Evolutionary conservation across 1,140 invertebrate species (phyloP), one percentile per base, ranked within the genome.

Genomic region (Octopus bimaculoides): DNA sequence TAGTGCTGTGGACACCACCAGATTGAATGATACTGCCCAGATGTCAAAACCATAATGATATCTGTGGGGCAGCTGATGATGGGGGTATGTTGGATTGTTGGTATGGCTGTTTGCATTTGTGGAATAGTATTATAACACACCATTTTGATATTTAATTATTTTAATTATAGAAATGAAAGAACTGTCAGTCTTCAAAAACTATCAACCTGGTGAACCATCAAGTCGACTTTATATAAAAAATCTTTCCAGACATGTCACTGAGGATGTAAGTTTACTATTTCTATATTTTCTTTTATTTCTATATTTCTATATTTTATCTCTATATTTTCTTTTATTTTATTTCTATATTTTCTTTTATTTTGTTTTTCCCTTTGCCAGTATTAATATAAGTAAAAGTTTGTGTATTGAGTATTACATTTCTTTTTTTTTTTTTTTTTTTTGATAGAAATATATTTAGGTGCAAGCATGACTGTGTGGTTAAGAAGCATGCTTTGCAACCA

Each of bases 191-290:
- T 98, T 96, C 84, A 96, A 95, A 89, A 96, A 96, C 86, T 98
- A 98, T 90, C 92, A 94, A 83, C 88, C 93, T 53, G 96, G 97
- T 17, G 92, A 94, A 73, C 94, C 95, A 17, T 95, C 94, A 9
- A 93, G 95, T 80, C 83, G 89, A 78, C 89, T 98, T 9, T 98
- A 98, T 86, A 94, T 98, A 56, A 98, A 98, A 89, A 98, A 98
- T 92, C 91, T 98, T 41, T 92, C 94, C 3, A 97, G 97, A 91
- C 92, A 93, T 82, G 94, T 96, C 0, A 92, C 92, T 55, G 92
- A 93, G 61, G 90, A 92, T 81, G 95, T 86, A 77, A 80, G 81
- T 66, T 66, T 10, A 12, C 17, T 61, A 12, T 71, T 5, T n/a
- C 17, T 71, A n/a, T 14, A n/a, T 71, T 71, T 71, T 17, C 0